Evolutionary conservation across 2,888 invertebrate species (phyloP), one percentile per base, ranked within the genome.

Genomic region (Hydroisotoma schaefferi): DNA sequence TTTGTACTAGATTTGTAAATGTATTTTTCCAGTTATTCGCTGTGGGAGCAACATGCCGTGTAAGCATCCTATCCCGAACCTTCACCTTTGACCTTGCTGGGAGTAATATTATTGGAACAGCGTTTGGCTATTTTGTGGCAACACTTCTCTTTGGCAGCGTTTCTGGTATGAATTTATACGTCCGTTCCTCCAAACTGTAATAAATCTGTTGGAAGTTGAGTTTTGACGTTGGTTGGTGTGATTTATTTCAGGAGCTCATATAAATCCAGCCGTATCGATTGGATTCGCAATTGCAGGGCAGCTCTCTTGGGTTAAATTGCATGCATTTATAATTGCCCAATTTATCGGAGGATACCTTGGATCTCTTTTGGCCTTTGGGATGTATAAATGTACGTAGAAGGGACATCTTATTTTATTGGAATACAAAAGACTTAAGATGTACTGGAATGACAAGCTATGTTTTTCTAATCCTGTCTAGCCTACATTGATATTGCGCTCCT

Each of bases 301-400:
- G 10, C 15, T 62, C 1, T 65, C 63, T 44, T 71, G 71, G 71
- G 25, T 62, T 25, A 67, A 67, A 48, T n/a, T 71, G n/a, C 71
- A 69, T 2, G 49, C 49, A 1, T 69, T 57, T 40, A 57, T 63
- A 26, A 15, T 65, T 15, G 51, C 51, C 10, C 71, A 71, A 54
- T 47, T 67, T 27, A 18, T 68, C 2, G 71, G 71, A 4, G 66
- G 62, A 1, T 65, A 64, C n/a, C 28, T 67, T 18, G 70, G 71
- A 4, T 33, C 66, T 5, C 55, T 64, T 5, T 23, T 69, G 1
- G 69, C 51, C 5, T 65, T 52, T 38, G 26, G 48, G 1, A 27
- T 67, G 12, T 58, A 63, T 46, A 37, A 61, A 51, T 49, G 63
- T 65, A 44, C 51, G 52, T 33, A n/a, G n/a, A n/a, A n/a, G n/a